Conservation (phyloP, 2,888 invertebrate species). For the Flexamia atlantica region DNA sequence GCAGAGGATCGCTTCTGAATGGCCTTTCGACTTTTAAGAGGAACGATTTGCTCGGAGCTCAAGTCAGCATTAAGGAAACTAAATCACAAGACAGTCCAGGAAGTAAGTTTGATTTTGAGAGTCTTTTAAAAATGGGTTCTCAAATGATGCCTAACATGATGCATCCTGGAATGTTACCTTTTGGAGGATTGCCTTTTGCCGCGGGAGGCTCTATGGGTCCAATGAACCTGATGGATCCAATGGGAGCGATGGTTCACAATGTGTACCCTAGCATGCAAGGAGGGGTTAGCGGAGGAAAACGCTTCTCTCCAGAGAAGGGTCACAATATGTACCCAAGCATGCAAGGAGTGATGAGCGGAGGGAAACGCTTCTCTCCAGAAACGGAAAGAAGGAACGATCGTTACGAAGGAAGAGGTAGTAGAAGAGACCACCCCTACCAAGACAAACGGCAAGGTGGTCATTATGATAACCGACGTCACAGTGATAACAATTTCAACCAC, state of each 20-base stretch:
- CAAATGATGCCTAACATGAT: conserved; percentile 38
- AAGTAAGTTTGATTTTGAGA: neutral
- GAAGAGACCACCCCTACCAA: conserved; percentile 29
- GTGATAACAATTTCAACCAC: neutral
- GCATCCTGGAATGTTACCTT: conserved; percentile 2
- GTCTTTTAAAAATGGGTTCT: conserved; percentile 16
- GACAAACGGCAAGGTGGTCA: neutral
- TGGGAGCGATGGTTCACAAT: neutral
- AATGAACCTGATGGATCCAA: neutral
- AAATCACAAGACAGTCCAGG: neutral
- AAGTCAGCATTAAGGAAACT: neutral
- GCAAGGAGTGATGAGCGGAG: conserved; percentile 40
- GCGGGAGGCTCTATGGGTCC: neutral
- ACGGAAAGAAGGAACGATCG: neutral
- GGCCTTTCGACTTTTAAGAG: neutral
- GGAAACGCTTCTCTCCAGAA: neutral
- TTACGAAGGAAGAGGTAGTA: conserved; percentile 3
- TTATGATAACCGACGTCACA: neutral
- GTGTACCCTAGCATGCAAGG: neutral
- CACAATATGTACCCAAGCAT: conserved; percentile 36
- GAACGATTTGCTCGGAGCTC: neutral
- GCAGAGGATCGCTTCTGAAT: neutral
- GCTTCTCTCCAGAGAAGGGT: neutral
- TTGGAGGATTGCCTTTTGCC: neutral
- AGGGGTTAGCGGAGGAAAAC: conserved; percentile 15